Conservation (phyloP, 2,888 invertebrate species). For the Limulus polyphemus region DNA sequence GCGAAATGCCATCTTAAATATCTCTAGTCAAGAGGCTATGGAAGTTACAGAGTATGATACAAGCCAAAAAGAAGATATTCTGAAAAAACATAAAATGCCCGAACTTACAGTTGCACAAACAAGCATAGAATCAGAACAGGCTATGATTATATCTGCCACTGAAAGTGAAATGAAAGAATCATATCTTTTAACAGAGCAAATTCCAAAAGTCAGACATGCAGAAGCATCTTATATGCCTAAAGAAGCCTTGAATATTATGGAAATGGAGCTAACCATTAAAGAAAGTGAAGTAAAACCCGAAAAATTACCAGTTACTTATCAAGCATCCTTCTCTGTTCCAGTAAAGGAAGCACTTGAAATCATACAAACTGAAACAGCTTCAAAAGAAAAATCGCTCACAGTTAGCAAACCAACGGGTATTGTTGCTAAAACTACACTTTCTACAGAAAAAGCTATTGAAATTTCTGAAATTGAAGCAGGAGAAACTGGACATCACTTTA, state of each 20-base stretch:
- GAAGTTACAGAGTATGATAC: slow-evolving; percentile 16
- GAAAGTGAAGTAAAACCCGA: slow-evolving; percentile 3
- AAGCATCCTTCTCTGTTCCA: not conserved
- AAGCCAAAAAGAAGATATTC: slow-evolving; percentile 20
- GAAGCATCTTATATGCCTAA: too few relatives aligned
- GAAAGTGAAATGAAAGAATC: not conserved
- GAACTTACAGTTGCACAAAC: not conserved
- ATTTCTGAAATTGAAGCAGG: slow-evolving; percentile 5
- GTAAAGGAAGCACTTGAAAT: slow-evolving; percentile 2
- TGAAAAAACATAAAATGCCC: slow-evolving; percentile 4
- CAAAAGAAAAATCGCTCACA: slow-evolving; percentile 10
- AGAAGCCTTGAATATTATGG: not conserved
- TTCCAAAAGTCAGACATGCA: too few relatives aligned
- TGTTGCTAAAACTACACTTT: slow-evolving; percentile 10
- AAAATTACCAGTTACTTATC: slow-evolving; percentile 1
- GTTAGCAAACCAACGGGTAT: slow-evolving; percentile 7
- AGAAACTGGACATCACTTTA: slow-evolving; percentile 1
- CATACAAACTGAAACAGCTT: slow-evolving; percentile 7
- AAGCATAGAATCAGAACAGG: not conserved
- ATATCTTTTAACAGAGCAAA: too few relatives aligned
- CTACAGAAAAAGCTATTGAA: slow-evolving; percentile 17
- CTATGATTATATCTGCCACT: slow-evolving; percentile 1
- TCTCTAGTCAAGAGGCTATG: slow-evolving; percentile 6
- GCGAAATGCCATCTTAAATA: too few relatives aligned
- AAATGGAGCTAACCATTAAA: slow-evolving; percentile 1